Evolutionary conservation across 2,113 vertebrate species (phyloP), one percentile per base, ranked within the genome.

Genomic region (Chloebia gouldiae): DNA sequence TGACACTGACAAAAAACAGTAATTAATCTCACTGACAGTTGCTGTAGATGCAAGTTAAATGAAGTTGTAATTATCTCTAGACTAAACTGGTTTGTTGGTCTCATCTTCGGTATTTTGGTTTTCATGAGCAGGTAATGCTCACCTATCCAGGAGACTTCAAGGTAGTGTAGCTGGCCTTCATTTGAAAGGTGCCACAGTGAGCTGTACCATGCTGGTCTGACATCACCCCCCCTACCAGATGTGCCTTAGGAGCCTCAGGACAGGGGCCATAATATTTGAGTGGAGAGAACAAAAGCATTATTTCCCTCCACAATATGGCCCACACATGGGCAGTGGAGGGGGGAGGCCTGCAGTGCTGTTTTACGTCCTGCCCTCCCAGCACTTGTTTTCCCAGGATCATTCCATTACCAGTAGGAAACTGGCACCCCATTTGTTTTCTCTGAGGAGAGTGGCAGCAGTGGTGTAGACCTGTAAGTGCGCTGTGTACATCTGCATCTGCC

Each of bases 161-260:
- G 35, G 75, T 80, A 35, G 61, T 0, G 0, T 28, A 61, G 63
- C 53, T 5, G 1, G 23, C 63, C 28, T 89, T 69, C 0, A 0
- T 82, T 76, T 59, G 70, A 42, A 81, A 35, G 40, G 63, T 53
- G 37, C 14, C 1, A 1, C 25, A 39, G 25, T 15, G 49, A 78
- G 45, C 53, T 79, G 31, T 64, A 44, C 57, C 2, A 0, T 1
- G 6, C 37, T 86, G 44, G 3, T 53, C 39, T 1, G 1, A 28
- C 39, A 50, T 56, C 42, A 57, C 19, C 31, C 19, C 53, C 14
- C 21, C n/a, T 37, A 33, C 57, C 37, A 31, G 24, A 1, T 14
- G 21, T 47, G 49, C 54, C 80, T 33, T 17, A n/a, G 65, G 47
- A 83, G 31, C 54, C 78, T 94, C 35, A 15, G 42, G 27, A 85